phyloP scores from a whole-genome alignment of 2,888 invertebrate species.

The Raillietiella orientalis region DNA sequence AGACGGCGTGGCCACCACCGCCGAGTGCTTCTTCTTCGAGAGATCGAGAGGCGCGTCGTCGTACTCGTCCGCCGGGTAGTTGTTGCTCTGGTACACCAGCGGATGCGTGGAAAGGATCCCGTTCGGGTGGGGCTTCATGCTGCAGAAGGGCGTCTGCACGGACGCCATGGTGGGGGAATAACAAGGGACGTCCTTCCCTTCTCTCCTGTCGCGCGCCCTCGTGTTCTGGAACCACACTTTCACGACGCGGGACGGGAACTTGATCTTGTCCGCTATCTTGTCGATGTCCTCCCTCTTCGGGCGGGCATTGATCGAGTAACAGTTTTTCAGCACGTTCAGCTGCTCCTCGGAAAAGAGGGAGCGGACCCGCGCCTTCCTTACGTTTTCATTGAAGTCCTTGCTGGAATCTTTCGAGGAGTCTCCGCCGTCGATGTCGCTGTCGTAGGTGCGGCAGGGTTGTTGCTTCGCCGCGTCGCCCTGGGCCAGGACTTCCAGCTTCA shows the following conservation, averaged over 20 bases:
- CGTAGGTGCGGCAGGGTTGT: constrained; percentile 19
- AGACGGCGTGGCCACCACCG: no score
- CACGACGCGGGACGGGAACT: constrained; percentile 35
- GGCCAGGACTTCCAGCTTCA: constrained; percentile 39
- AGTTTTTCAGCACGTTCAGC: constrained; percentile 50
- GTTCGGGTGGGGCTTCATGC: no score
- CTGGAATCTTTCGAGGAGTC: no score
- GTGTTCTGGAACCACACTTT: constrained; percentile 95
- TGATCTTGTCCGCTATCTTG: constrained; percentile 40
- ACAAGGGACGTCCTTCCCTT: constrained; percentile 19
- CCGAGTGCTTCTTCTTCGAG: constrained; percentile 35
- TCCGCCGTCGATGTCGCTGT: no score
- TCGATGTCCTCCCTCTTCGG: constrained; percentile 80
- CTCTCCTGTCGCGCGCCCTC: constrained; percentile 51
- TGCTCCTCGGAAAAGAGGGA: constrained; percentile 85
- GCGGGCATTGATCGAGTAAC: constrained; percentile 61
- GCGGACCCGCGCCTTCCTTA: constrained; percentile 28
- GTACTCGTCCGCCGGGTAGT: constrained; percentile 9
- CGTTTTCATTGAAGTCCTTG: constrained; percentile 9
- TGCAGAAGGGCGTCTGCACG: no score
- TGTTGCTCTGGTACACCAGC: no score
- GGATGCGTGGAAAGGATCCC: no score
- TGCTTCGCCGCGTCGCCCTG: constrained; percentile 6
- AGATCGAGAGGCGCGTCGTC: constrained; percentile 60
- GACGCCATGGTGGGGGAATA: constrained; percentile 2